These are phyloP conservation scores for Cyanoramphus novaezelandiae DNA, from an alignment of 2,113 vertebrate genomes.

Conservation along the genomic window DNA sequence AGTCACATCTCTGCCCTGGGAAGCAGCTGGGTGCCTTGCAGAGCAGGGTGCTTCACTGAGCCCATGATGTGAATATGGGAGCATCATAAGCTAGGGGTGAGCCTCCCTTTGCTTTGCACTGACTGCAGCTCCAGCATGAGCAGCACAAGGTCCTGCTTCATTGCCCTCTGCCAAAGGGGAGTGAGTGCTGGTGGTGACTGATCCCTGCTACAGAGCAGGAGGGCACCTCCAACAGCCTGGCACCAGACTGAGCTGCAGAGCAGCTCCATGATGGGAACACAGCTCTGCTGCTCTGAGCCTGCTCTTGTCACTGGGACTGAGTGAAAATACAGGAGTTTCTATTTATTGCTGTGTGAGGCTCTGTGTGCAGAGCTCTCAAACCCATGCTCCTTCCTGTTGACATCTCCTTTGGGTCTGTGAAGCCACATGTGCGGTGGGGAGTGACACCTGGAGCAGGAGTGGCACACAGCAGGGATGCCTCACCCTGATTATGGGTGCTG, in stretches of 20 bases:
- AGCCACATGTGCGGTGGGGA: not conserved
- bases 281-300: not conserved
- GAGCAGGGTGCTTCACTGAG: not conserved
- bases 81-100: not conserved
- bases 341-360: rapidly evolving
- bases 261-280: not conserved
- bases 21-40: not conserved
- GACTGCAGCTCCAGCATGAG: not conserved
- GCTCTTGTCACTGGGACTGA: not conserved
- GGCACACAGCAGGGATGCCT: not conserved
- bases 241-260: not conserved
- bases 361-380: rapidly evolving
- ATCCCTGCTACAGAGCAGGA: not conserved
- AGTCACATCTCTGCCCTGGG: not conserved
- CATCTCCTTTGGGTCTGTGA: not conserved
- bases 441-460: not conserved
- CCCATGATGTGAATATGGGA: not conserved
- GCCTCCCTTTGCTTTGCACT: not conserved
- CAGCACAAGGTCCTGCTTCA: not conserved
- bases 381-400: not conserved
- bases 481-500: not conserved
- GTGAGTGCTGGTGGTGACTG: not conserved
- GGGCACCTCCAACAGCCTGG: rapidly evolving
- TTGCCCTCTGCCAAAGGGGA: rapidly evolving
- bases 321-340: not conserved